Evolutionary conservation across 2,888 invertebrate species (phyloP).

Genomic region (Nipponacmea schrenckii): DNA sequence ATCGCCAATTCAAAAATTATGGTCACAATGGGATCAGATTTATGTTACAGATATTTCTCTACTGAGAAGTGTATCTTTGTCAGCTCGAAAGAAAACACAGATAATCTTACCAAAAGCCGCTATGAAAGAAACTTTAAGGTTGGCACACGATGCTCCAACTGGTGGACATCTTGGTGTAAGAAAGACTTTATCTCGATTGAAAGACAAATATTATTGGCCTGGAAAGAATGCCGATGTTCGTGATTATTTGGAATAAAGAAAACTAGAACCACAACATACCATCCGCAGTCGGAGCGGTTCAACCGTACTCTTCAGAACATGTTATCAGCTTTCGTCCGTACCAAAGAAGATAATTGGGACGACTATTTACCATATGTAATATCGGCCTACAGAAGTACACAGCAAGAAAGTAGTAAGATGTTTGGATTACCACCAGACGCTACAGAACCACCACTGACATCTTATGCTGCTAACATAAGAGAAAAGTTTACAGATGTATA

Average conservation of each 20-base stretch:
- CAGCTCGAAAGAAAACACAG: too few species aligned
- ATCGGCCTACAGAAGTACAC: neutral
- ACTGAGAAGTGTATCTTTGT: too few species aligned
- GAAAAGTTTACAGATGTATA: neutral
- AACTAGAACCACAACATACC: too few species aligned
- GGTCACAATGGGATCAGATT: too few species aligned
- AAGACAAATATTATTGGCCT: neutral
- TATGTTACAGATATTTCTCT: too few species aligned
- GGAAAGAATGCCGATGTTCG: neutral
- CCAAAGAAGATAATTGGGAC: too few species aligned
- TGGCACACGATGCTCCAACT: neutral
- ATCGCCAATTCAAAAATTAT: too few species aligned
- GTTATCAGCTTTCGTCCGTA: too few species aligned
- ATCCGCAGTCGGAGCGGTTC: too few species aligned
- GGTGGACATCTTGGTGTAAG: slow-evolving; percentile 7
- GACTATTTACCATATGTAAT: too few species aligned
- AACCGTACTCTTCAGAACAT: too few species aligned
- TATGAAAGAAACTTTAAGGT: neutral
- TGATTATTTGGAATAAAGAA: neutral
- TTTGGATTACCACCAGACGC: neutral
- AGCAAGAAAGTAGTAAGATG: neutral
- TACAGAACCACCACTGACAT: neutral
- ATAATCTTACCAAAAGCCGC: too few species aligned
- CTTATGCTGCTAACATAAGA: neutral
- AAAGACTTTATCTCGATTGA: neutral